Evolutionary conservation across 2,888 invertebrate genomes (phyloP).

Genomic region (Anorthoa munda): DNA sequence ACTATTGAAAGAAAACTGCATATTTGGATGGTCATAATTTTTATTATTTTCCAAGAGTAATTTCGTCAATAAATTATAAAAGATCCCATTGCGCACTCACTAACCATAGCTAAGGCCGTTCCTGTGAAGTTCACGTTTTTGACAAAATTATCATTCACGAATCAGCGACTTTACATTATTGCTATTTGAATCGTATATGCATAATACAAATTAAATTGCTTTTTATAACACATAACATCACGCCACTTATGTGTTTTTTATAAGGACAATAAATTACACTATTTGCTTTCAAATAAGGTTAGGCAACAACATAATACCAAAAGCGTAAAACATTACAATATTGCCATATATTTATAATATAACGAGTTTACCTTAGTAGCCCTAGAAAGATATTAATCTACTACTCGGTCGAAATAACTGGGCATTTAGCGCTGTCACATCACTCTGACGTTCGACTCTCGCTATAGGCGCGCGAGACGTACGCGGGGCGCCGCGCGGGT

Average conservation of each 20-base stretch:
- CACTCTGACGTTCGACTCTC: no score
- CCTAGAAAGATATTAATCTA: no score
- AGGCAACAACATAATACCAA: constrained; percentile 20
- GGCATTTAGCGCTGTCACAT: no score
- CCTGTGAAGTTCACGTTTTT: constrained; percentile 57
- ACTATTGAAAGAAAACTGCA: constrained; percentile 65
- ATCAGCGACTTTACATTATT: constrained; percentile 44
- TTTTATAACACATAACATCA: not conserved
- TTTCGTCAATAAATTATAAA: constrained; percentile 74
- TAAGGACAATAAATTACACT: constrained; percentile 23
- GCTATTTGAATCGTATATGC: constrained; percentile 29
- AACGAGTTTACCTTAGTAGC: not conserved
- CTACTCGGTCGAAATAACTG: no score
- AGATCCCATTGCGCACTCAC: constrained; percentile 77
- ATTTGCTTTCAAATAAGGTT: constrained; percentile 53
- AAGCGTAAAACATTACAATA: constrained; percentile 21
- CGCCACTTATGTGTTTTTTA: not conserved
- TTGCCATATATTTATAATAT: constrained; percentile 30
- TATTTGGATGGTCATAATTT: constrained; percentile 75
- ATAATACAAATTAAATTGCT: constrained; percentile 34
- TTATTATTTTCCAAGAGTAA: constrained; percentile 74
- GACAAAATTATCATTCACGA: constrained; percentile 42
- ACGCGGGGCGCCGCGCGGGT: no score
- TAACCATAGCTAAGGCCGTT: constrained; percentile 81
- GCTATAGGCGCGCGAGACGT: no score